Evolutionary conservation across 2,888 invertebrate genomes (phyloP).

Genomic region (Cryptosula pallasiana): DNA sequence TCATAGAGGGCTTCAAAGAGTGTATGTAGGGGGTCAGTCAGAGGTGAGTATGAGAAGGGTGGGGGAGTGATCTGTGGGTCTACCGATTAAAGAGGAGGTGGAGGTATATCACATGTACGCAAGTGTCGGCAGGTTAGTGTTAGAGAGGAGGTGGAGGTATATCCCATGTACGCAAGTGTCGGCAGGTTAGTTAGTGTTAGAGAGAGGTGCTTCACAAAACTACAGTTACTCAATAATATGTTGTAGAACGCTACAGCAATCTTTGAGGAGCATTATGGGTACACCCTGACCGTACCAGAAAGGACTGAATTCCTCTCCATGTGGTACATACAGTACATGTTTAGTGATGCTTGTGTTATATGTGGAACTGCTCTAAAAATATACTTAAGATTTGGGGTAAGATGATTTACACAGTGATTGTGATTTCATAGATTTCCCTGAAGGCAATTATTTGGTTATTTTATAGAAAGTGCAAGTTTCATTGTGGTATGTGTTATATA

Average conservation of each 20-base stretch:
- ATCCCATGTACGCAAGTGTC: no score
- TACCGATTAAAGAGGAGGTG: no score
- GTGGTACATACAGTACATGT: slow-evolving; percentile 76
- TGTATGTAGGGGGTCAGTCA: no score
- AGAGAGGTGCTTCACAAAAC: no score
- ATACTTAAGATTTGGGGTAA: slow-evolving; percentile 77
- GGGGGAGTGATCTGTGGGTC: no score
- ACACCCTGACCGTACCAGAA: slow-evolving; percentile 70
- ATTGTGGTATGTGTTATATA: neutral
- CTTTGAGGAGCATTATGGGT: slow-evolving; percentile 63
- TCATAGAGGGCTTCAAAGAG: no score
- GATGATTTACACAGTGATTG: neutral
- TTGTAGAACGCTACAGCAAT: slow-evolving; percentile 58
- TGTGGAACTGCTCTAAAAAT: slow-evolving; percentile 92
- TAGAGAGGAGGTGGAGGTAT: no score
- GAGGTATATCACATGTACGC: neutral
- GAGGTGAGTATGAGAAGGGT: no score
- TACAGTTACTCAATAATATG: neutral
- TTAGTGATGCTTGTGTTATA: slow-evolving; percentile 93
- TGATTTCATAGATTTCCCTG: neutral
- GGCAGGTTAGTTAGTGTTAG: no score
- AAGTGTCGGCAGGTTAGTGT: no score
- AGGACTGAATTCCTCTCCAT: slow-evolving; percentile 85
- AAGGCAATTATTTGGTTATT: neutral
- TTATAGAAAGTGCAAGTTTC: neutral